These are phyloP conservation scores for mouse (Mus musculus) DNA, from an alignment of 2,113 vertebrate species.

Conservation along the genomic window DNA sequence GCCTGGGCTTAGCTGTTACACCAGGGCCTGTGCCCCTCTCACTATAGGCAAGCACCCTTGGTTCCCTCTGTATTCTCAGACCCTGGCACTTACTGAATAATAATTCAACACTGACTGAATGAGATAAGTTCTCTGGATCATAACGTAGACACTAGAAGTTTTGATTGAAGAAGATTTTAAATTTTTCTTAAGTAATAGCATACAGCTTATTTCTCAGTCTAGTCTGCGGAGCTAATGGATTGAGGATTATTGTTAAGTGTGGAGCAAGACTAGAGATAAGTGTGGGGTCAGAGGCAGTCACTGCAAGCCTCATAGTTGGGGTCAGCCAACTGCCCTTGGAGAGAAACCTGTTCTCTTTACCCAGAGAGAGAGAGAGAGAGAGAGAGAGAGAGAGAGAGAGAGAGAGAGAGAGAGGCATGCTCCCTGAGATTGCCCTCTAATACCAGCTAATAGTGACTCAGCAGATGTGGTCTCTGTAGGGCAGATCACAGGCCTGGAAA, in stretches of 20 bases:
- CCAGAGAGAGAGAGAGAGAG: background rate
- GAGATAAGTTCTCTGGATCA: background rate
- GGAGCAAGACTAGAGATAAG: background rate
- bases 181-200: background rate
- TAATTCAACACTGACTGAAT: background rate
- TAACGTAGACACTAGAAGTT: background rate
- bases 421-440: background rate
- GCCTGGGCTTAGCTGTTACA: background rate
- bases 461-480: background rate
- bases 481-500: background rate
- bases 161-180: background rate
- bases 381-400: too few species aligned
- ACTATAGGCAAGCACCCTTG: too few species aligned
- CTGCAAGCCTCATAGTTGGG: background rate
- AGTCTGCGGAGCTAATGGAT: background rate
- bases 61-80: background rate
- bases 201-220: background rate
- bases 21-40: background rate
- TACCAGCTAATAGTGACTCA: background rate
- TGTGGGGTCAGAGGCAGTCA: background rate
- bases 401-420: background rate
- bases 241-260: background rate
- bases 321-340: background rate
- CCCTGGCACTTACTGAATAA: background rate
- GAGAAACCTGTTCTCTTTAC: background rate